Evolutionary conservation across 1,140 invertebrate genomes (phyloP).

Genomic region (Paralvinella palmiformis): DNA sequence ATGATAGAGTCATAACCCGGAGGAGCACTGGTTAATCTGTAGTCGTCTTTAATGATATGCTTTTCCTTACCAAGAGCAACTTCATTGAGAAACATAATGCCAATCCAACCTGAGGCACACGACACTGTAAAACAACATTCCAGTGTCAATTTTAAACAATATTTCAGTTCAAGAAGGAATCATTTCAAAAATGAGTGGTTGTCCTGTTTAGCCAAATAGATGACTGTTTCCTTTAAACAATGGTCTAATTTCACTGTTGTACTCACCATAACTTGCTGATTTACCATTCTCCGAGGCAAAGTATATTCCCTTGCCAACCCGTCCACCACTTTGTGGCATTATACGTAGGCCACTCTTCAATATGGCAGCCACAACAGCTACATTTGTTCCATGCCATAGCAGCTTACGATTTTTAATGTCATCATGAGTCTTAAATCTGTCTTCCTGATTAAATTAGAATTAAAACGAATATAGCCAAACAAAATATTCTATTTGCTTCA

Average conservation of each 20-base stretch:
- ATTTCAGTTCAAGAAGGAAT: too few relatives aligned
- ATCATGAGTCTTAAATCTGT: neutral
- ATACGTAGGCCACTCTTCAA: constrained; percentile 52
- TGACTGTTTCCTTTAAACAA: too few relatives aligned
- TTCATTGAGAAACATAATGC: constrained; percentile 53
- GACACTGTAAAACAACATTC: constrained; percentile 28
- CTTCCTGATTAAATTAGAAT: neutral
- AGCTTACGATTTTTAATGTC: constrained; percentile 37
- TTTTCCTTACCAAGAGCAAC: constrained; percentile 51
- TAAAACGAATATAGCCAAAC: neutral
- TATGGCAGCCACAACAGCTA: constrained; percentile 54
- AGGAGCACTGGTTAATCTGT: constrained; percentile 40
- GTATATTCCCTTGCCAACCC: constrained; percentile 53
- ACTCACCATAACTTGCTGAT: constrained; percentile 48
- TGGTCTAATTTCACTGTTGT: neutral
- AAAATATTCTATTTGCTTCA: too few relatives aligned
- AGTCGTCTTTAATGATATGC: constrained; percentile 41
- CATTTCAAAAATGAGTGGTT: too few relatives aligned
- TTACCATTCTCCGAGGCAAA: constrained; percentile 52
- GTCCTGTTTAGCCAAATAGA: too few relatives aligned
- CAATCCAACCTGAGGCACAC: constrained; percentile 28
- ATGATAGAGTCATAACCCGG: constrained; percentile 49
- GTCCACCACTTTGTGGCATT: constrained; percentile 54
- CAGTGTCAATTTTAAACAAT: too few relatives aligned
- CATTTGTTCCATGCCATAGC: constrained; percentile 54